These are phyloP conservation scores for mouse (Mus musculus) DNA, from an alignment of 2,113 vertebrate species.

Conservation along the genomic window GRCm39 chr11:67750001-67750500, in stretches of 20 bases:
- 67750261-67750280: not conserved
- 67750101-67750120: too few relatives aligned
- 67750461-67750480: not conserved
- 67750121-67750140: not conserved
- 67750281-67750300: not conserved
- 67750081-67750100: not conserved
- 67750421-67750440: too few relatives aligned
- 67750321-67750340: fast-evolving
- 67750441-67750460: not conserved
- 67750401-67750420: too few relatives aligned
- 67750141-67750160: not conserved
- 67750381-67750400: too few relatives aligned
- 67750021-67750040: not conserved
- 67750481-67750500: not conserved
- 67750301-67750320: not conserved
- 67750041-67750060: not conserved
- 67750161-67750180: not conserved
- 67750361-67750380: too few relatives aligned
- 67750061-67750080: not conserved
- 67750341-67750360: not conserved
- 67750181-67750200: fast-evolving
- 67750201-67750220: fast-evolving
- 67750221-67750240: fast-evolving
- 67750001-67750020: too few relatives aligned
- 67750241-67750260: not conserved